phyloP scores from a whole-genome alignment of 2,797 vertebrate genomes.

The Sciaenops ocellatus region DNA sequence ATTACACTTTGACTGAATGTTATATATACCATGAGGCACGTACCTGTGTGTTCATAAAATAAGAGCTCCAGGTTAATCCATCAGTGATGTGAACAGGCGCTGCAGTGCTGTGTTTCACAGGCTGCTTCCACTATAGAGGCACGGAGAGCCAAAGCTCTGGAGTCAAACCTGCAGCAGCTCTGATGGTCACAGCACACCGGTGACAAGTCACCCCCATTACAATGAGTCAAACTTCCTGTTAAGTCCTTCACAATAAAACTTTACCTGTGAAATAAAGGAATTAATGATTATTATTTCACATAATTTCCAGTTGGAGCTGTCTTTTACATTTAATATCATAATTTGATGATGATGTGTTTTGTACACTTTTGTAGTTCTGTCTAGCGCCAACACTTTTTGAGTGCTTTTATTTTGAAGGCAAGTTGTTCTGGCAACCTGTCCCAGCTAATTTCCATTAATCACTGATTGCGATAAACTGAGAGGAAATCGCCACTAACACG shows the following conservation, averaged over 20 bases:
- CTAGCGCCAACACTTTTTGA: neutral
- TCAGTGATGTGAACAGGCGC: slow-evolving; percentile 16
- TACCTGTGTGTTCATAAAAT: slow-evolving; percentile 58
- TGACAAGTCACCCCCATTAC: neutral
- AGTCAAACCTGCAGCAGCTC: slow-evolving; percentile 31
- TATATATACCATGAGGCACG: neutral
- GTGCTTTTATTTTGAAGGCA: slow-evolving; percentile 55
- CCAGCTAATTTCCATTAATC: neutral
- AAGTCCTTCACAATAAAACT: slow-evolving; percentile 49
- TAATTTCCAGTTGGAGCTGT: neutral
- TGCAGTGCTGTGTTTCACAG: slow-evolving; percentile 2
- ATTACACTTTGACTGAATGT: neutral
- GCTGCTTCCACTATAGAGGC: neutral
- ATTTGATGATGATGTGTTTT: neutral
- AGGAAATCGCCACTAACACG: neutral
- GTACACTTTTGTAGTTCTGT: neutral
- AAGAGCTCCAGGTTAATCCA: slow-evolving; percentile 28
- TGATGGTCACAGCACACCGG: neutral
- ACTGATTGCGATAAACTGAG: neutral
- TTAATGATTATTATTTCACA: accelerated
- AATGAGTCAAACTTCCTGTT: neutral
- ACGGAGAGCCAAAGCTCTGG: neutral
- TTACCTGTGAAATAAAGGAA: too few species aligned
- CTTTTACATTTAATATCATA: neutral
- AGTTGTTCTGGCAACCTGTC: neutral